Conservation (phyloP, 2,113 vertebrate species). For the Hypocryptadius cinnamomeus region DNA sequence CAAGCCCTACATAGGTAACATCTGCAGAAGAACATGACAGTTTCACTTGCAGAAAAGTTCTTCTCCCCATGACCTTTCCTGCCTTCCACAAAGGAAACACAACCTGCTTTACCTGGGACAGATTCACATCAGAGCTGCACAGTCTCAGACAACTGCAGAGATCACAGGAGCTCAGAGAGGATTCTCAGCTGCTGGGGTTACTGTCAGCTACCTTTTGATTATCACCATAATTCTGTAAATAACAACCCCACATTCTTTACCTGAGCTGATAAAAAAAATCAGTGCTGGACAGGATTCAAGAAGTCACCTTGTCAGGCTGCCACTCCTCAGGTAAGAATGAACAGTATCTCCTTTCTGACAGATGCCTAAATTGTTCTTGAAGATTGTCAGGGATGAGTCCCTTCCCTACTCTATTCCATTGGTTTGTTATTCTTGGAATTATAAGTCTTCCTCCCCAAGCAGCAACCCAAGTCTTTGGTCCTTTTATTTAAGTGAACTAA, state of each 20-base stretch:
- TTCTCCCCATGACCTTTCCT: not conserved
- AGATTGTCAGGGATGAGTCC: not conserved
- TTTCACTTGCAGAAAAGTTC: not conserved
- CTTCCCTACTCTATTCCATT: not conserved
- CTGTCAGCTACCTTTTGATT: not conserved
- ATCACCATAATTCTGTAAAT: not conserved
- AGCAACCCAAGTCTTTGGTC: not conserved
- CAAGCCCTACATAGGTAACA: not conserved
- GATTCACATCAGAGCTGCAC: not conserved
- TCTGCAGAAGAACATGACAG: not conserved
- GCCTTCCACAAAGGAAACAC: not conserved
- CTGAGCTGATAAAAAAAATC: not conserved
- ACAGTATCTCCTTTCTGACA: not conserved
- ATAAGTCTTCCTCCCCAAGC: not conserved
- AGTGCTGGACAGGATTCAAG: not conserved
- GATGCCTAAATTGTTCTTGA: not conserved
- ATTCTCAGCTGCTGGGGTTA: not conserved
- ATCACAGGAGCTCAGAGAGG: not conserved
- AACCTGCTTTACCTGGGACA: not conserved
- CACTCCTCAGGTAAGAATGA: not conserved
- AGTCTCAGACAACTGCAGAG: not conserved
- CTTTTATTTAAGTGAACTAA: not conserved
- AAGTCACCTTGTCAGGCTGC: not conserved
- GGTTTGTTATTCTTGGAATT: not conserved
- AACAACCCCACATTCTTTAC: not conserved